Evolutionary conservation across 1,140 invertebrate species (phyloP).

Genomic region (Samia ricini): DNA sequence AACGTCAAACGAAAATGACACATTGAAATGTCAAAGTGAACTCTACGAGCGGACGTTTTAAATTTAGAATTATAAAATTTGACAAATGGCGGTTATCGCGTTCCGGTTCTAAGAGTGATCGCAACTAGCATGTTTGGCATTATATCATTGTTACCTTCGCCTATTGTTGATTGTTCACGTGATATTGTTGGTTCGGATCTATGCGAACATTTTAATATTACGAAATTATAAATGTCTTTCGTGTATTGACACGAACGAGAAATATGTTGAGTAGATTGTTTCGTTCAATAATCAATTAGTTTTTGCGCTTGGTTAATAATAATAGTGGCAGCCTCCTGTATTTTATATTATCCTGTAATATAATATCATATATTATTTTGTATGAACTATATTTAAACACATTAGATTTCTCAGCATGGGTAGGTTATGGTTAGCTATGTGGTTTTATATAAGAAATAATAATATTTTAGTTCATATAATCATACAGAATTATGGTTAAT

Average conservation of each 20-base stretch:
- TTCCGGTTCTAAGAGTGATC: conserved; percentile 35
- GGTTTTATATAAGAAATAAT: no score
- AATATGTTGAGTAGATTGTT: conserved; percentile 28
- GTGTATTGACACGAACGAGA: conserved; percentile 35
- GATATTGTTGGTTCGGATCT: conserved; percentile 60
- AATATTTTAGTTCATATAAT: no score
- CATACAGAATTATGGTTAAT: no score
- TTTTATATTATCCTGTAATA: no score
- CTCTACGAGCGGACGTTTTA: background rate
- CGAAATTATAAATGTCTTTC: conserved; percentile 75
- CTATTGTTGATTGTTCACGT: conserved; percentile 66
- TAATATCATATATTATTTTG: no score
- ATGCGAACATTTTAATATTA: conserved; percentile 77
- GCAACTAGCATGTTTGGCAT: conserved; percentile 58
- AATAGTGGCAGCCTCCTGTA: no score
- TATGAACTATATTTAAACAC: no score
- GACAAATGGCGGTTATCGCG: conserved; percentile 1
- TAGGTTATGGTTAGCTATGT: no score
- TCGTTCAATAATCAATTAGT: background rate
- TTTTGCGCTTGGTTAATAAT: no score
- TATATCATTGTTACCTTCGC: conserved; percentile 73
- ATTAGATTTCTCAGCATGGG: no score
- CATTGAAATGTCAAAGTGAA: background rate
- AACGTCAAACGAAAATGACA: background rate
- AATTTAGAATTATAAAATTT: background rate